These are phyloP conservation scores for Tenrec ecaudatus DNA, from an alignment of 2,113 vertebrate species.

Conservation along the genomic window DNA sequence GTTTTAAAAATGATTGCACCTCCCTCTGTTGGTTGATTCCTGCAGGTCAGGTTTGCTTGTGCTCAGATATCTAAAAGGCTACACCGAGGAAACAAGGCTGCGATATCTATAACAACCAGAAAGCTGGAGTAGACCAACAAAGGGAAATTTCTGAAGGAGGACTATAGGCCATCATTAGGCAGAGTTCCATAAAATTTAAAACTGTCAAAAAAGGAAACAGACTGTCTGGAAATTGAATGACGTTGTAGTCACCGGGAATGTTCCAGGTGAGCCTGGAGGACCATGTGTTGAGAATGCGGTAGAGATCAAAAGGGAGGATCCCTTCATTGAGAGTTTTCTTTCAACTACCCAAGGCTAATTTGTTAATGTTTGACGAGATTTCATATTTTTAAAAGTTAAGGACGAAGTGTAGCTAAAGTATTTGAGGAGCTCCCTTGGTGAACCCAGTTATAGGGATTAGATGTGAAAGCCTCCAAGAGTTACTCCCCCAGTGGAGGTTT, in stretches of 20 bases:
- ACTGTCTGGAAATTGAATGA: conserved; percentile 16
- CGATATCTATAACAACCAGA: background rate
- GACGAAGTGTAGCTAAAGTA: background rate
- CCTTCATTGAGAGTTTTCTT: background rate
- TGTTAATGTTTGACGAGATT: background rate
- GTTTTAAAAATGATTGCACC: background rate
- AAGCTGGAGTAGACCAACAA: conserved; percentile 9
- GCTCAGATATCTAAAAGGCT: background rate
- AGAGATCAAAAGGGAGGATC: conserved; percentile 41
- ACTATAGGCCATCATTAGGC: background rate
- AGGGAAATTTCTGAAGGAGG: conserved; percentile 30
- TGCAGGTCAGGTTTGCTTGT: background rate
- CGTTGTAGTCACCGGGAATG: background rate
- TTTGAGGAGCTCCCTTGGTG: background rate
- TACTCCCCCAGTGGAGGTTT: background rate
- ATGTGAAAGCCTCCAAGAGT: background rate
- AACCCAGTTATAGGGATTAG: background rate
- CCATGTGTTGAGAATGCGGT: background rate
- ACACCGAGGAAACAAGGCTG: background rate
- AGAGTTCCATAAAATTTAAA: conserved; percentile 20
- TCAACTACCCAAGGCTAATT: background rate
- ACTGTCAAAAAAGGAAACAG: conserved; percentile 49
- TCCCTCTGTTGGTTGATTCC: background rate
- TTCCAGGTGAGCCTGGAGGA: background rate
- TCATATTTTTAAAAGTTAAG: background rate